Percentiles rank a stretch among this genome's conserved stretches.
Evolutionary conservation across 2,888 invertebrate species (phyloP).

Genomic region (Drosophila neotestacea): DNA sequence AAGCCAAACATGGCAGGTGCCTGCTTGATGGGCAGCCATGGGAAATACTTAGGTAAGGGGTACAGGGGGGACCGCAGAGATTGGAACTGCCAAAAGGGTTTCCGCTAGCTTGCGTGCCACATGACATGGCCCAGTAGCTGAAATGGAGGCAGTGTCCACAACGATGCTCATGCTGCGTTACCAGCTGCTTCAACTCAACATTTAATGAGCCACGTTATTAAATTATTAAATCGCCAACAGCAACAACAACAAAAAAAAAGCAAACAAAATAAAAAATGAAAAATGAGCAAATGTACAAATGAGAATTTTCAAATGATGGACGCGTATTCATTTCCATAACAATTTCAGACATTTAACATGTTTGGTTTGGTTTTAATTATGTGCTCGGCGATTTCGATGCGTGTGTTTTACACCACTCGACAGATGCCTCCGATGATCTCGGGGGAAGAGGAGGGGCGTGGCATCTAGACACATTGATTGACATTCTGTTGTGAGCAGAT

Average conservation of each 20-base stretch:
- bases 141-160: constrained; percentile 20
- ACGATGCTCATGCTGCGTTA: constrained; percentile 11
- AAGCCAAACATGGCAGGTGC: constrained; percentile 65
- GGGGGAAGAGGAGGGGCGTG: neutral
- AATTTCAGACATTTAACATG: constrained; percentile 27
- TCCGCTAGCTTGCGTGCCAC: constrained; percentile 65
- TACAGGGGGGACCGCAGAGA: constrained; percentile 24
- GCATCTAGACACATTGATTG: constrained; percentile 59
- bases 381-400: constrained; percentile 35
- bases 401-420: constrained; percentile 32
- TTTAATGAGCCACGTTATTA: constrained; percentile 45
- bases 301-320: constrained; percentile 17
- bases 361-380: constrained; percentile 49
- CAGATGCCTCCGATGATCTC: constrained; percentile 10
- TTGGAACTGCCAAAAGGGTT: constrained; percentile 55
- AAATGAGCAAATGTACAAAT: constrained; percentile 1
- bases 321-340: constrained; percentile 38
- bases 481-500: constrained; percentile 69
- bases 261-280: neutral
- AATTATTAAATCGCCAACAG: constrained; percentile 41
- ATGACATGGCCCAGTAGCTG: constrained; percentile 43
- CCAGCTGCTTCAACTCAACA: constrained; percentile 51
- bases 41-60: neutral
- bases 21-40: constrained; percentile 2
- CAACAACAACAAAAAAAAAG: neutral